Percentiles rank a stretch among this genome's conserved stretches.
phyloP scores from a whole-genome alignment of 2,888 invertebrate species.

The Andricus quercusramuli region DNA sequence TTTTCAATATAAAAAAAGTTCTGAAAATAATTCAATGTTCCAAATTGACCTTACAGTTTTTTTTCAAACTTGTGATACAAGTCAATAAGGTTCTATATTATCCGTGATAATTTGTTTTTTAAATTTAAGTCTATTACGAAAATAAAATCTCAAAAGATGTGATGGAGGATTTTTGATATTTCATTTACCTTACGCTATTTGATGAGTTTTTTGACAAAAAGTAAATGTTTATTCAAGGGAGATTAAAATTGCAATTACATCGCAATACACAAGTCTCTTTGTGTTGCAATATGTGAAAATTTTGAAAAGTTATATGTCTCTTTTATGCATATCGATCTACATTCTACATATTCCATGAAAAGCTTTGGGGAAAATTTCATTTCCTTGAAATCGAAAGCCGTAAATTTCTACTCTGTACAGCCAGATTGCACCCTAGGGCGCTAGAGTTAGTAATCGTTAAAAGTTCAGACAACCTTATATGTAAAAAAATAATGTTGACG shows the following conservation, averaged over 20 bases:
- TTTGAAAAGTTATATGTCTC: neutral
- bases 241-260: neutral
- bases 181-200: neutral
- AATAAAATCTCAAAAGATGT: too few relatives aligned
- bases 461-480: slow-evolving; percentile 5
- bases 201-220: neutral
- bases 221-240: neutral
- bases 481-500: neutral
- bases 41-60: too few relatives aligned
- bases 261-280: neutral
- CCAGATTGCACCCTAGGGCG: slow-evolving; percentile 33
- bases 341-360: slow-evolving; percentile 23
- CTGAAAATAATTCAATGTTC: too few relatives aligned
- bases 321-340: slow-evolving; percentile 16
- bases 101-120: too few relatives aligned
- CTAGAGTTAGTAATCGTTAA: slow-evolving; percentile 19
- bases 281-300: neutral
- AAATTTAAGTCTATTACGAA: too few relatives aligned
- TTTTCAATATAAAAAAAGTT: too few relatives aligned
- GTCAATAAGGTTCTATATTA: too few relatives aligned
- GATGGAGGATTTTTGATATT: neutral
- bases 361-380: slow-evolving; percentile 32
- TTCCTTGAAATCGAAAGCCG: slow-evolving; percentile 28
- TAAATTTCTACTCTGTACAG: slow-evolving; percentile 26
- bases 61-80: neutral